These are phyloP conservation scores for Bactericera cockerelli DNA, from an alignment of 1,140 invertebrate genomes.

Conservation along the genomic window DNA sequence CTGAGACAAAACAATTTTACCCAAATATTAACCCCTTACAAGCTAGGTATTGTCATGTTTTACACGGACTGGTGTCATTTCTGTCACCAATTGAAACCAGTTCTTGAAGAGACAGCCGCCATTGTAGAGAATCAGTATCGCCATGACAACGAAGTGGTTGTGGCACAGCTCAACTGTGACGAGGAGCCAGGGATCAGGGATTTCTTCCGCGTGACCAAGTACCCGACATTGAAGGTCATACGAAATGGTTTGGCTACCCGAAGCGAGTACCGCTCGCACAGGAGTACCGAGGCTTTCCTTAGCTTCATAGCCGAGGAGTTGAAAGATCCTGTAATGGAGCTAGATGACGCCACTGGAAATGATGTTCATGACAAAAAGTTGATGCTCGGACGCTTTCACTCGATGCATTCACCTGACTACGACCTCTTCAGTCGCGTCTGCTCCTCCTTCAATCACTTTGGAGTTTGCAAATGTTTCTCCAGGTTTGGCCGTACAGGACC, in stretches of 20 bases:
- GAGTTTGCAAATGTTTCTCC: neutral
- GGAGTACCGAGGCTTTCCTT: constrained; percentile 9
- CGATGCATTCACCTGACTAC: neutral
- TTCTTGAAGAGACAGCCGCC: neutral
- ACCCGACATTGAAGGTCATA: neutral
- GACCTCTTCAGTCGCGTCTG: neutral
- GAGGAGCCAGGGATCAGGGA: neutral
- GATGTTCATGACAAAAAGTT: constrained; percentile 15
- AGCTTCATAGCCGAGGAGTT: neutral
- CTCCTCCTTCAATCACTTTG: constrained; percentile 1
- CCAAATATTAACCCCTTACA: neutral
- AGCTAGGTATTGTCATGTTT: neutral
- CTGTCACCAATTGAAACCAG: constrained; percentile 4
- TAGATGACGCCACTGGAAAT: constrained; percentile 10
- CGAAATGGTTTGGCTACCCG: neutral
- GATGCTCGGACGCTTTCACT: constrained; percentile 10
- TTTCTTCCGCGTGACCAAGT: neutral
- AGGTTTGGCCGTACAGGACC: neutral
- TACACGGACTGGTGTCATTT: constrained; percentile 4
- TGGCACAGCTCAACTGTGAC: neutral
- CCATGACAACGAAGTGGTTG: neutral
- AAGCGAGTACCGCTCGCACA: constrained; percentile 11
- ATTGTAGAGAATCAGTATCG: neutral
- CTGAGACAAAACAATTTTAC: neutral
- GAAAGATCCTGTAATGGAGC: neutral